phyloP scores from a whole-genome alignment of 2,113 vertebrate genomes.

The Psammodynastes pulverulentus region DNA sequence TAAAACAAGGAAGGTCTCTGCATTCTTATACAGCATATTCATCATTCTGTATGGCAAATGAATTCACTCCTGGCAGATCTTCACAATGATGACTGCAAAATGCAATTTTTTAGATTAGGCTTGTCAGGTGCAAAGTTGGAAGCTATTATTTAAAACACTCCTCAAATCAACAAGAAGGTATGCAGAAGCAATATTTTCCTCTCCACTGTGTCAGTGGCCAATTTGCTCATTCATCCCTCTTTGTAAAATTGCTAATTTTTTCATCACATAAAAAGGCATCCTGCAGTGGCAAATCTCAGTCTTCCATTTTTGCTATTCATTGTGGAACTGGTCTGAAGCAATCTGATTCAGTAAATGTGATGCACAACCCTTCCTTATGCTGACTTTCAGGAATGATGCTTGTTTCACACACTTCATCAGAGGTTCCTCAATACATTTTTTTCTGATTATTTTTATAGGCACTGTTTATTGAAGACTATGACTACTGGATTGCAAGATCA shows the following conservation, averaged over 20 bases:
- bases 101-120: neutral
- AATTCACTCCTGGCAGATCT: neutral
- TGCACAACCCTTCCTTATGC: neutral
- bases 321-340: neutral
- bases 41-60: neutral
- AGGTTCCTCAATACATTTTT: neutral
- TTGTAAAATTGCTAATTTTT: neutral
- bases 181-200: neutral
- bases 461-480: neutral
- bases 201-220: neutral
- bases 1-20: neutral
- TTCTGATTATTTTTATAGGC: neutral
- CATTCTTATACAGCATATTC: neutral
- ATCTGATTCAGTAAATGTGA: neutral
- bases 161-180: neutral
- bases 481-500: neutral
- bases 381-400: neutral
- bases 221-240: neutral
- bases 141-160: neutral
- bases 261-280: neutral
- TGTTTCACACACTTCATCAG: neutral
- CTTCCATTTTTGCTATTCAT: neutral
- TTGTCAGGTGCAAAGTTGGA: neutral
- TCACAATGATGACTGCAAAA: neutral
- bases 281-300: neutral